These are phyloP conservation scores for Melangyna quadrimaculata DNA, from an alignment of 2,888 invertebrate species.

Conservation along the genomic window DNA sequence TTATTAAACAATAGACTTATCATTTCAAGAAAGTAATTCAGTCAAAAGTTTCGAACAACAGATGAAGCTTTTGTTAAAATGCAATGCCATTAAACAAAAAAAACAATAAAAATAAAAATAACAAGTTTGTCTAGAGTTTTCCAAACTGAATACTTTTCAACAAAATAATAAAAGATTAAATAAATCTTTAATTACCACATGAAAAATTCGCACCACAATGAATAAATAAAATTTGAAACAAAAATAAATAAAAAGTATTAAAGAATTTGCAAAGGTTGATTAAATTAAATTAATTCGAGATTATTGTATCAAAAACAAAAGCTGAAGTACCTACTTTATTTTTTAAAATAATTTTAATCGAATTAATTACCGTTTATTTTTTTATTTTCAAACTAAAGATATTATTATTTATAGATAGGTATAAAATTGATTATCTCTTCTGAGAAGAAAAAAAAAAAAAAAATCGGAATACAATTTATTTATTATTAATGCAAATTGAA, in stretches of 20 bases:
- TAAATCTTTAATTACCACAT: neutral
- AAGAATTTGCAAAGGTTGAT: neutral
- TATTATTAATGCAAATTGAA: conserved; percentile 65
- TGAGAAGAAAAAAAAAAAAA: conserved; percentile 39
- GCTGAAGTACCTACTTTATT: conserved; percentile 3
- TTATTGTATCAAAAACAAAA: conserved; percentile 28
- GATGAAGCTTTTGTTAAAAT: conserved; percentile 1
- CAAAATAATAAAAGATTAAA: conserved; percentile 19
- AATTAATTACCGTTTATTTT: conserved; percentile 49
- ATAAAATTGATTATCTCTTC: conserved; percentile 44
- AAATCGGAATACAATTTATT: conserved; percentile 40
- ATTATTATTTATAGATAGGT: neutral
- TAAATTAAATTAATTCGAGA: conserved; percentile 37
- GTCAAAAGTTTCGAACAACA: neutral
- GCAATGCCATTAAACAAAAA: conserved; percentile 6
- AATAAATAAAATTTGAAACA: neutral
- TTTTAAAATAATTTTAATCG: conserved; percentile 48
- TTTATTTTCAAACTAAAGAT: neutral
- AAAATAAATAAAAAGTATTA: neutral
- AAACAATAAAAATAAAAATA: neutral
- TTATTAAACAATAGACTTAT: conserved; percentile 30
- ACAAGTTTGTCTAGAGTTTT: neutral
- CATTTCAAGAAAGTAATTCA: conserved; percentile 24
- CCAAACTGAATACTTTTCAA: neutral
- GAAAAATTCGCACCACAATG: conserved; percentile 1